Evolutionary conservation across 2,113 vertebrate species (phyloP).

Genomic region (Psophia crepitans): DNA sequence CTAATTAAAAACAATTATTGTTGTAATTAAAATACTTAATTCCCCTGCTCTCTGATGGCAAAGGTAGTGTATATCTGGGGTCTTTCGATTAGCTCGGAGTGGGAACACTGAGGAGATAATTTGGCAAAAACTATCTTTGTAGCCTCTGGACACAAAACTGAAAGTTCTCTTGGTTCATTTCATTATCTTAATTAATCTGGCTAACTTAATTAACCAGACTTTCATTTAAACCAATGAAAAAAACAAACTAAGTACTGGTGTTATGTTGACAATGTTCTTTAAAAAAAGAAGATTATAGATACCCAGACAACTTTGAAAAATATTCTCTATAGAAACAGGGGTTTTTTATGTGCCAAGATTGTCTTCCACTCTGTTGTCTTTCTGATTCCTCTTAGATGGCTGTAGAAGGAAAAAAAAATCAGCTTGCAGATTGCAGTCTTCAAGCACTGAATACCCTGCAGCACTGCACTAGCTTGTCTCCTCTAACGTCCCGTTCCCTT

Average conservation of each 20-base stretch:
- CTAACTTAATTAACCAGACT: slow-evolving; percentile 16
- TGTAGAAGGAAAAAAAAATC: not conserved
- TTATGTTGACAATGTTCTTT: not conserved
- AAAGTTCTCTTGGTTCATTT: not conserved
- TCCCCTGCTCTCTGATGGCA: not conserved
- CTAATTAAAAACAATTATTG: slow-evolving; percentile 7
- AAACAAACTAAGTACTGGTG: not conserved
- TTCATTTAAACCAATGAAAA: not conserved
- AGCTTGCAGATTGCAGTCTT: not conserved
- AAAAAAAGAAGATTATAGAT: not conserved
- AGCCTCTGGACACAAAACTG: slow-evolving; percentile 25
- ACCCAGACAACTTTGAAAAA: not conserved
- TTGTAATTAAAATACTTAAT: slow-evolving; percentile 33
- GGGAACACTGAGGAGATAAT: not conserved
- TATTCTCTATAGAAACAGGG: not conserved
- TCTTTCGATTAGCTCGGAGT: not conserved
- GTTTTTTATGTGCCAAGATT: not conserved
- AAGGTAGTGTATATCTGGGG: not conserved
- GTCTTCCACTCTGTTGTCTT: not conserved
- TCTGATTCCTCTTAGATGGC: not conserved
- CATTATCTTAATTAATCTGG: slow-evolving; percentile 36
- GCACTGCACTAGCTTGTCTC: not conserved
- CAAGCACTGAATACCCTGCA: not conserved
- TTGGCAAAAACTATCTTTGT: not conserved
- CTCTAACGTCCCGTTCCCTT: not conserved